These are phyloP conservation scores for Drosophila guanche DNA, from an alignment of 1,140 invertebrate species.

Conservation along the genomic window DNA sequence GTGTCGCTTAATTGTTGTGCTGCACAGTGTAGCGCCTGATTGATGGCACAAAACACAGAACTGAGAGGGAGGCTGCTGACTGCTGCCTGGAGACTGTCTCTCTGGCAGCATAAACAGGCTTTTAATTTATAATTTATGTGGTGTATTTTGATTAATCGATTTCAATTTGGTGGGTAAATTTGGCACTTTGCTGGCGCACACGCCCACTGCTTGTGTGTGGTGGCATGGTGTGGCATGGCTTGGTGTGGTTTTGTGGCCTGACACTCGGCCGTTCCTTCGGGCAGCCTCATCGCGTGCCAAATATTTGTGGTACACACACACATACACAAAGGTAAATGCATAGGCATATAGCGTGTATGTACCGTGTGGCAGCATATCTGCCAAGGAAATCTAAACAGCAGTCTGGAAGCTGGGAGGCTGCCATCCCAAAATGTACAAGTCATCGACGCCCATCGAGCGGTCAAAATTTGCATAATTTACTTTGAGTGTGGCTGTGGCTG, in stretches of 20 bases:
- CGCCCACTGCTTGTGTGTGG: too few species aligned
- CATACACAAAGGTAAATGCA: neutral
- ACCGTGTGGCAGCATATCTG: constrained; percentile 59
- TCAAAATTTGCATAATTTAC: constrained; percentile 78
- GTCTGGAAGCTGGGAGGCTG: neutral
- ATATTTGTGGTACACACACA: constrained; percentile 53
- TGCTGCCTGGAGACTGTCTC: neutral
- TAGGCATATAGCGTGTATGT: constrained; percentile 7
- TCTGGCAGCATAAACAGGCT: constrained; percentile 47
- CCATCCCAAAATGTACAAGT: constrained; percentile 72
- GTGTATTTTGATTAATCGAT: constrained; percentile 75
- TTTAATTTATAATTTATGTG: constrained; percentile 81
- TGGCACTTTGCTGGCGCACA: neutral
- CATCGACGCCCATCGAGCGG: constrained; percentile 57
- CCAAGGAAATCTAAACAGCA: constrained; percentile 57
- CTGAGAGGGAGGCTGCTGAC: too few species aligned
- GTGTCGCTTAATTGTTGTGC: constrained; percentile 59
- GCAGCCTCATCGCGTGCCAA: constrained; percentile 26
- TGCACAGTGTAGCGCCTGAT: constrained; percentile 3
- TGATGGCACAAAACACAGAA: neutral
- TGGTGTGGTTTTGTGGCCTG: constrained; percentile 62
- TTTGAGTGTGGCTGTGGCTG: constrained; percentile 38
- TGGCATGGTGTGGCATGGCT: too few species aligned
- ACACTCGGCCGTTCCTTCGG: constrained; percentile 46
- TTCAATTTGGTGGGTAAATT: constrained; percentile 63